Percentiles rank a stretch among this genome's conserved stretches.
Conservation (phyloP, 2,888 invertebrate species). For the Ectemnius lituratus region DNA sequence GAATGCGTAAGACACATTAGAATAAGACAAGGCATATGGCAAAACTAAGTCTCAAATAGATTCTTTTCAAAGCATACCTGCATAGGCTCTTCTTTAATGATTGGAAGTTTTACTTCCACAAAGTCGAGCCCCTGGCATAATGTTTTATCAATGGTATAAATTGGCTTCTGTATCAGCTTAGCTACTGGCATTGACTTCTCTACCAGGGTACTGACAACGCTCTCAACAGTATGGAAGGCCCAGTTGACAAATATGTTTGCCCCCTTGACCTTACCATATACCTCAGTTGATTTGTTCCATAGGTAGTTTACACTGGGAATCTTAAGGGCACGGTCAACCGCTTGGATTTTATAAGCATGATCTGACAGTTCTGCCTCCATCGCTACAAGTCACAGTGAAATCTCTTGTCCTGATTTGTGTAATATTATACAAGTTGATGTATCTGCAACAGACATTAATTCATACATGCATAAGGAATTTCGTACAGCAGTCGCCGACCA, state of each 20-base stretch:
- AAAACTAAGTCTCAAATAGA: background rate
- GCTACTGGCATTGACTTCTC: constrained; percentile 70
- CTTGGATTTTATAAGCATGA: constrained; percentile 74
- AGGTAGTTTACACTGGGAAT: constrained; percentile 81
- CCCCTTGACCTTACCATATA: constrained; percentile 81
- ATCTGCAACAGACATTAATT: background rate
- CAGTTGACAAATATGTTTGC: constrained; percentile 84
- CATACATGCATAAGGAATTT: no score
- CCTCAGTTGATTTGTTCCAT: constrained; percentile 80
- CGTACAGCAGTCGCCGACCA: no score
- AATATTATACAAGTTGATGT: no score
- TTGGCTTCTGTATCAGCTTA: constrained; percentile 79
- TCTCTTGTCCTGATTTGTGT: constrained; percentile 27
- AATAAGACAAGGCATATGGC: background rate
- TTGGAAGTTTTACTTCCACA: constrained; percentile 82
- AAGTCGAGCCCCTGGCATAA: constrained; percentile 84
- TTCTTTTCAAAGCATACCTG: constrained; percentile 61
- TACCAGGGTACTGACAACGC: constrained; percentile 60
- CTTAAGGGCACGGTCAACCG: constrained; percentile 80
- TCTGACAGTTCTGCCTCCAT: constrained; percentile 64
- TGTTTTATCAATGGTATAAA: constrained; percentile 82
- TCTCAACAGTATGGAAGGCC: constrained; percentile 84
- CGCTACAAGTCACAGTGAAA: background rate
- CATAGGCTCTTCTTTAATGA: constrained; percentile 83
- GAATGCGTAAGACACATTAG: no score